Percentiles rank a stretch among this genome's conserved stretches.
Evolutionary conservation across 2,113 vertebrate genomes (phyloP).

Genomic region (Mormyrus iriodes): DNA sequence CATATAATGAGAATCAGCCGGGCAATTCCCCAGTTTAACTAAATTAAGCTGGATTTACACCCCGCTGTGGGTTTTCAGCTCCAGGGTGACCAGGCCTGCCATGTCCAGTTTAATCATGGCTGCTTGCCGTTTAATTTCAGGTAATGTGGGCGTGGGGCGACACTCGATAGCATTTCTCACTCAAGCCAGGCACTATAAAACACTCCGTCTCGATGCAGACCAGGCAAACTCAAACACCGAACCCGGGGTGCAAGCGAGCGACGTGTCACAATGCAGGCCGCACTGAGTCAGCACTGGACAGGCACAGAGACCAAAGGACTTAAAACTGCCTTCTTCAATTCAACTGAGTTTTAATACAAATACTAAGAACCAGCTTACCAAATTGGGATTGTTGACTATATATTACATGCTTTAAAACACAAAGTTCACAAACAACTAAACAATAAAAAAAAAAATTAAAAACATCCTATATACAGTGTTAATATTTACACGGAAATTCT

Average conservation of each 20-base stretch:
- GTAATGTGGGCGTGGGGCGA: too few relatives aligned
- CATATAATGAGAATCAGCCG: slow-evolving; percentile 33
- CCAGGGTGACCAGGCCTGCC: not conserved
- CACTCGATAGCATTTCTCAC: not conserved
- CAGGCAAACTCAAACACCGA: not conserved
- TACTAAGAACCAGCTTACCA: slow-evolving; percentile 96
- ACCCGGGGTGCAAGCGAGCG: not conserved
- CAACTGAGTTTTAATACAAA: slow-evolving; percentile 77
- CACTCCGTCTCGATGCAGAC: not conserved
- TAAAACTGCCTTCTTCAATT: slow-evolving; percentile 46
- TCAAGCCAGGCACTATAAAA: not conserved
- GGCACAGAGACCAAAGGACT: not conserved
- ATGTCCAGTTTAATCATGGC: not conserved
- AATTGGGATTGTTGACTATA: slow-evolving; percentile 74
- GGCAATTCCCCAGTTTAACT: slow-evolving; percentile 20
- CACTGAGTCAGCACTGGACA: not conserved
- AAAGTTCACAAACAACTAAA: slow-evolving; percentile 46
- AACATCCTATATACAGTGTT: slow-evolving; percentile 80
- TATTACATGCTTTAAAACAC: slow-evolving; percentile 89
- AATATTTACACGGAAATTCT: slow-evolving; percentile 71
- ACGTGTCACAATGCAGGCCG: not conserved
- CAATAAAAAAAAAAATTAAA: slow-evolving; percentile 67
- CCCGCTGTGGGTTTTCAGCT: slow-evolving; percentile 15
- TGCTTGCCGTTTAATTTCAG: not conserved
- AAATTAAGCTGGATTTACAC: slow-evolving; percentile 38